phyloP scores from a whole-genome alignment of 2,797 vertebrate genomes.

The Synaphobranchus kaupii region DNA sequence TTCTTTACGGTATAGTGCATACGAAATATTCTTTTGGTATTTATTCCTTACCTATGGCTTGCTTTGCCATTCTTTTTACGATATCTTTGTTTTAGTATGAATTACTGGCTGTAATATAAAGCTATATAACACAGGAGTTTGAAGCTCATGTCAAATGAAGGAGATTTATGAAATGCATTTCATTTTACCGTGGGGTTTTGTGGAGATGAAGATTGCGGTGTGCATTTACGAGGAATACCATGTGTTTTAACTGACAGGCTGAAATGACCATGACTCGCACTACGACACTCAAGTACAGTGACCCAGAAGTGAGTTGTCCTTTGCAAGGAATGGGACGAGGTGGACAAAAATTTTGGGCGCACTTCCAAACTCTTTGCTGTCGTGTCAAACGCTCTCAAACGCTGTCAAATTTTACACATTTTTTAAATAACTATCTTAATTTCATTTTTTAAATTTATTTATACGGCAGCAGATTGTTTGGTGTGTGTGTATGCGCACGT shows the following conservation, averaged over 20 bases:
- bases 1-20: neutral
- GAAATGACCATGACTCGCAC: slow-evolving; percentile 51
- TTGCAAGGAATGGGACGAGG: neutral
- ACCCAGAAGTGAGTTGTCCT: slow-evolving; percentile 60
- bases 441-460: neutral
- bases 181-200: neutral
- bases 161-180: neutral
- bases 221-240: slow-evolving; percentile 52
- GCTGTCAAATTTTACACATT: neutral
- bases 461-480: neutral
- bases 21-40: neutral
- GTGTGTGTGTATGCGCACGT: neutral
- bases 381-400: neutral
- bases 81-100: neutral
- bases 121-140: neutral
- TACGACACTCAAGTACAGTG: slow-evolving; percentile 55
- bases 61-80: neutral
- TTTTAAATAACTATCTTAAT: neutral
- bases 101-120: neutral
- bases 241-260: slow-evolving; percentile 63
- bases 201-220: neutral
- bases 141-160: neutral
- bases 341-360: no score
- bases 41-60: neutral
- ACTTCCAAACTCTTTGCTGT: neutral